Percentiles rank a stretch among this genome's conserved stretches.
phyloP scores from a whole-genome alignment of 2,113 vertebrate species.

The Calidris pugnax region DNA sequence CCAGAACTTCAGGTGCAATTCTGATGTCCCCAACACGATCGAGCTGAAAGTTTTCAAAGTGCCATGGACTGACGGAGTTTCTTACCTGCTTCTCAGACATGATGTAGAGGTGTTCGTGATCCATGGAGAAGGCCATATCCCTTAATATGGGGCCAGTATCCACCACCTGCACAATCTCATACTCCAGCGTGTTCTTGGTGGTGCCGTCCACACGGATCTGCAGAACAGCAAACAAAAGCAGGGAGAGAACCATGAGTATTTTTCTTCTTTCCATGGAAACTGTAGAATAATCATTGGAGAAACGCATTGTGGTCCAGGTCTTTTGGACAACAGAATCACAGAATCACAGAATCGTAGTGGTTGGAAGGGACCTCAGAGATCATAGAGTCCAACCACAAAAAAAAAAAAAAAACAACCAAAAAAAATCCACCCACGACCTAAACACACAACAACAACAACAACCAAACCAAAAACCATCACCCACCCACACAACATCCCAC shows the following conservation, averaged over 20 bases:
- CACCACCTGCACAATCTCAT: slow-evolving; percentile 92
- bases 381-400: too few relatives aligned
- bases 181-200: slow-evolving; percentile 84
- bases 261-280: background rate
- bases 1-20: background rate
- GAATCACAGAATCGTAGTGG: too few relatives aligned
- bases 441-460: too few relatives aligned
- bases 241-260: background rate
- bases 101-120: slow-evolving; percentile 91
- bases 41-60: background rate
- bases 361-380: too few relatives aligned
- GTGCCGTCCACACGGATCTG: slow-evolving; percentile 94
- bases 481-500: too few relatives aligned
- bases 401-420: too few relatives aligned
- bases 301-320: fast-evolving
- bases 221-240: background rate
- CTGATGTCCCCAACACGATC: fast-evolving
- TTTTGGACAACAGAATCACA: background rate
- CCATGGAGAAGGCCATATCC: slow-evolving; percentile 95
- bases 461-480: too few relatives aligned
- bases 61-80: fast-evolving
- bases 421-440: too few relatives aligned
- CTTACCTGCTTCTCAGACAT: slow-evolving; percentile 98
- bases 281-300: background rate
- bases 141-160: slow-evolving; percentile 87